Conservation (phyloP, 2,113 vertebrate genomes). For the Microtus richardsoni region DNA sequence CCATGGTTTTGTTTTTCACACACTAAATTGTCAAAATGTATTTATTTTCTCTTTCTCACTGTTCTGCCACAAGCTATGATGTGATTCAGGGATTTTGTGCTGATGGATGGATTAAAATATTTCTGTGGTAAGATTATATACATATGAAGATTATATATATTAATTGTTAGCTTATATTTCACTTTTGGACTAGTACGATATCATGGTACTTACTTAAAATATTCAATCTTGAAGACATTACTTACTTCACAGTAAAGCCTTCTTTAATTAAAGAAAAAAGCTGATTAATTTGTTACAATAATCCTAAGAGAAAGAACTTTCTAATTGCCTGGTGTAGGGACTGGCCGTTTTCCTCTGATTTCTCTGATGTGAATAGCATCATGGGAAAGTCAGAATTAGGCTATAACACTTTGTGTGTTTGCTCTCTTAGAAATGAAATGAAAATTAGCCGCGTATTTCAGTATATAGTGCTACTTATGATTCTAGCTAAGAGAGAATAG, state of each 20-base stretch:
- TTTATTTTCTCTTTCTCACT: not conserved
- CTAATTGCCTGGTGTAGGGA: not conserved
- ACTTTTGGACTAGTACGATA: constrained; percentile 3
- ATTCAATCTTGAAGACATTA: not conserved
- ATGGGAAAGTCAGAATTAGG: constrained; percentile 37
- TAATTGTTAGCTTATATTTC: not conserved
- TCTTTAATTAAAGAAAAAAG: not conserved
- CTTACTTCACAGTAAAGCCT: not conserved
- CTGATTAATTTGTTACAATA: not conserved
- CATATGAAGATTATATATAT: not conserved
- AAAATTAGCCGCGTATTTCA: not conserved
- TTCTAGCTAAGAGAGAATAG: not conserved
- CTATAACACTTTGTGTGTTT: not conserved
- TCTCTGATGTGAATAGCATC: constrained; percentile 57
- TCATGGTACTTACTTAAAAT: constrained; percentile 46
- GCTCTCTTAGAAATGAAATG: not conserved
- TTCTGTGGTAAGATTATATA: constrained; percentile 28
- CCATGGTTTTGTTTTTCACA: constrained; percentile 4
- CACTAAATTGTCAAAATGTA: not conserved
- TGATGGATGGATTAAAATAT: constrained; percentile 12
- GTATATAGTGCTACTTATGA: not conserved
- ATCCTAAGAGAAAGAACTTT: constrained; percentile 48
- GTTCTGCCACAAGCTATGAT: not conserved
- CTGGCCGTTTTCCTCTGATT: constrained; percentile 49
- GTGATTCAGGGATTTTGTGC: not conserved